Conservation (phyloP, 2,888 invertebrate species). For the Portevinia maculata region DNA sequence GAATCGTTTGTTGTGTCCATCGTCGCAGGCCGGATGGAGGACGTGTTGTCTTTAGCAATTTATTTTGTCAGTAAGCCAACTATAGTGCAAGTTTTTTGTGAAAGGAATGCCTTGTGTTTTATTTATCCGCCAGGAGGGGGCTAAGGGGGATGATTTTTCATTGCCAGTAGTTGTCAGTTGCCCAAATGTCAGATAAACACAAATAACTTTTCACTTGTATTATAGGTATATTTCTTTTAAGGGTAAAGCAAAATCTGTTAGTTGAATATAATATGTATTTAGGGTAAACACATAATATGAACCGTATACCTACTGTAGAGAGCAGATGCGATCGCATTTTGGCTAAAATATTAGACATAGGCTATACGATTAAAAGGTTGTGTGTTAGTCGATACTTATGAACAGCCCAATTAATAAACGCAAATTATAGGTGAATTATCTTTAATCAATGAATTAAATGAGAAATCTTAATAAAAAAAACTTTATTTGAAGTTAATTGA, state of each 20-base stretch:
- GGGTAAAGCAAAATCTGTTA: conserved; percentile 44
- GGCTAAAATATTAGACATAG: background rate
- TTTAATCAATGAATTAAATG: no score
- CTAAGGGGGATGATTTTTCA: conserved; percentile 67
- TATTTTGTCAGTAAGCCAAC: conserved; percentile 73
- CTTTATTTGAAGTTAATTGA: no score
- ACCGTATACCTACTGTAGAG: conserved; percentile 3
- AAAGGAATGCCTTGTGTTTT: conserved; percentile 49
- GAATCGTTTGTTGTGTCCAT: conserved; percentile 65
- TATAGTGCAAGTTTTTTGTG: conserved; percentile 52
- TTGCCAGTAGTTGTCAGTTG: conserved; percentile 62
- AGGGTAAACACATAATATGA: no score
- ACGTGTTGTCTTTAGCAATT: conserved; percentile 73
- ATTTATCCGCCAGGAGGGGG: conserved; percentile 43
- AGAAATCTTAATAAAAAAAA: no score
- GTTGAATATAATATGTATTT: conserved; percentile 37
- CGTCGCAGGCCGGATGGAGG: conserved; percentile 64
- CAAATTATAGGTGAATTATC: no score
- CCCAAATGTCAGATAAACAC: conserved; percentile 60
- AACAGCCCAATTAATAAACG: no score
- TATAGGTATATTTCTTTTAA: conserved; percentile 22
- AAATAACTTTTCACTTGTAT: conserved; percentile 44
- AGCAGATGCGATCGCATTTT: conserved; percentile 20
- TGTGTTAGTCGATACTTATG: background rate
- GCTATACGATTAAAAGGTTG: background rate